These are phyloP conservation scores for Cosmopolites sordidus DNA, from an alignment of 2,888 invertebrate species.

Conservation along the genomic window DNA sequence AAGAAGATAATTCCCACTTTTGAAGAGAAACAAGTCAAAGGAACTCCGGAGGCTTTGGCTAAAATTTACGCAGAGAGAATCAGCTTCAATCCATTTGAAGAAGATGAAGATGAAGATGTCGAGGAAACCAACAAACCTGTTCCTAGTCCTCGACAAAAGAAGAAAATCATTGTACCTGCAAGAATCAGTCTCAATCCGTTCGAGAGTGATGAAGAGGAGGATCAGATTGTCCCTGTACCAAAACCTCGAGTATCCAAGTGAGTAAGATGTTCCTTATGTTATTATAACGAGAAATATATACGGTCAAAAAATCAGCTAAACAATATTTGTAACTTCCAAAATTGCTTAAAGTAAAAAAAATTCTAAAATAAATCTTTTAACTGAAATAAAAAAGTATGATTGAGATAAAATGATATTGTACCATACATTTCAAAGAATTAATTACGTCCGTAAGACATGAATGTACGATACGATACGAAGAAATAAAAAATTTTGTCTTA, in stretches of 20 bases:
- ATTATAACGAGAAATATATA: no score
- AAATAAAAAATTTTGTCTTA: no score
- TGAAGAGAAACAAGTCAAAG: slow-evolving; percentile 20
- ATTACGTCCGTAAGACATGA: no score
- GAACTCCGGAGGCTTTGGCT: slow-evolving; percentile 21
- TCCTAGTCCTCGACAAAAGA: slow-evolving; percentile 32
- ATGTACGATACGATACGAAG: no score
- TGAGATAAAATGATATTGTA: no score
- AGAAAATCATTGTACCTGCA: slow-evolving; percentile 39
- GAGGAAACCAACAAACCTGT: slow-evolving; percentile 22
- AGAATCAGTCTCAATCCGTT: slow-evolving; percentile 65
- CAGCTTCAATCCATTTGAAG: slow-evolving; percentile 36
- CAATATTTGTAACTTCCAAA: no score
- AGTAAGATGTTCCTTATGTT: no score
- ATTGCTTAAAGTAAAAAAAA: no score
- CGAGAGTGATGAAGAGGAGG: slow-evolving; percentile 49
- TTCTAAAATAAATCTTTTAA: no score
- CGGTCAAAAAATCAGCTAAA: no score
- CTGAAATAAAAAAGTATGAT: no score
- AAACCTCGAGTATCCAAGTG: slow-evolving; percentile 50
- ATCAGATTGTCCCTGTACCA: slow-evolving; percentile 49
- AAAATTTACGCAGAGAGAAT: slow-evolving; percentile 25
- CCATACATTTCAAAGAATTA: no score
- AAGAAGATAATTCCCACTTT: slow-evolving; percentile 29
- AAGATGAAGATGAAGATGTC: slow-evolving; percentile 31